Percentiles rank a stretch among this genome's conserved stretches.
Evolutionary conservation across 2,113 vertebrate genomes (phyloP).

Genomic region (Mormyrus lacerda): DNA sequence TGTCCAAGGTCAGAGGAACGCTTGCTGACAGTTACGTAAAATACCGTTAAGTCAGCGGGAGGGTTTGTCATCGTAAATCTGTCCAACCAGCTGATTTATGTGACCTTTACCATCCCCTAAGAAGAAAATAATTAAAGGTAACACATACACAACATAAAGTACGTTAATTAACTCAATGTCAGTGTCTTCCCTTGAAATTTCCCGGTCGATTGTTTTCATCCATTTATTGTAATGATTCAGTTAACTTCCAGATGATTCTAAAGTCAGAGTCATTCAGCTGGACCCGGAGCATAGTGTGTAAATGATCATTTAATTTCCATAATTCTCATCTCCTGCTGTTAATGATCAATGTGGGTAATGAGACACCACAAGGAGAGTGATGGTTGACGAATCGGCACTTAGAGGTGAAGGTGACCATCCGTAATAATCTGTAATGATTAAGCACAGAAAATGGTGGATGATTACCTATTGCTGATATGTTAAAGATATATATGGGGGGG

Average conservation of each 20-base stretch:
- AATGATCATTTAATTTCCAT: background rate
- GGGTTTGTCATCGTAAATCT: background rate
- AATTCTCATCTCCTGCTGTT: background rate
- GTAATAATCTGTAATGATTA: background rate
- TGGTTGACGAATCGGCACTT: background rate
- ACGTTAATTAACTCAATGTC: background rate
- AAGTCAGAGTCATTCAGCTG: background rate
- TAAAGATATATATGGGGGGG: background rate
- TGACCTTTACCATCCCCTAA: background rate
- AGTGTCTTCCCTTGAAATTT: background rate
- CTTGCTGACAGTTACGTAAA: background rate
- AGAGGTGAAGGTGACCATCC: background rate
- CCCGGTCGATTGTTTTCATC: background rate
- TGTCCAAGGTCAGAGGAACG: conserved; percentile 28
- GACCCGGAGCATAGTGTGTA: background rate
- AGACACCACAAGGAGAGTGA: background rate
- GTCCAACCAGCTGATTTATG: background rate
- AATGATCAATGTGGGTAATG: background rate
- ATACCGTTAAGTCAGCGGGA: background rate
- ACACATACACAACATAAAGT: background rate
- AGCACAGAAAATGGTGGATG: background rate
- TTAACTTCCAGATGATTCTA: background rate
- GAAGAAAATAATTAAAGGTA: background rate
- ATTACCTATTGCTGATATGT: background rate
- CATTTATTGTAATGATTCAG: background rate